These are phyloP conservation scores for Lasiommata megera DNA, from an alignment of 2,888 invertebrate genomes.

Conservation along the genomic window DNA sequence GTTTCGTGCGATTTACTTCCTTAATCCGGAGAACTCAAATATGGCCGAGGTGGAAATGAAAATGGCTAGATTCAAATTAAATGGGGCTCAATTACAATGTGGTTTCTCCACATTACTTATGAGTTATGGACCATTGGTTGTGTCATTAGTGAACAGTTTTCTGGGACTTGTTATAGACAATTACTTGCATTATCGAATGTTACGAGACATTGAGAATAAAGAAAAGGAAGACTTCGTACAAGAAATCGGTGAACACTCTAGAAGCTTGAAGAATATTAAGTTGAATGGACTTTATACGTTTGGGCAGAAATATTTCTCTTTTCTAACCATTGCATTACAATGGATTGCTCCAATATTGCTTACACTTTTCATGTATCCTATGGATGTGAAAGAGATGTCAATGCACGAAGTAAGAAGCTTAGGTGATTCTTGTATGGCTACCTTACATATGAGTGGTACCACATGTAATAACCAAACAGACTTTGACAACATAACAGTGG, in stretches of 20 bases:
- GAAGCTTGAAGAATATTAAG: constrained; percentile 29
- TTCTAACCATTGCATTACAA: constrained; percentile 55
- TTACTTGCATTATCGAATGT: constrained; percentile 67
- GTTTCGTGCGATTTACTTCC: constrained; percentile 47
- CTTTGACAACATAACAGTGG: constrained; percentile 36
- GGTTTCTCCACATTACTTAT: constrained; percentile 52
- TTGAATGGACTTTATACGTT: constrained; percentile 39
- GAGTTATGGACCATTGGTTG: constrained; percentile 63
- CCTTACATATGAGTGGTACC: constrained; percentile 50
- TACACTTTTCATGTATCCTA: constrained; percentile 62
- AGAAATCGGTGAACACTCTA: constrained; percentile 40
- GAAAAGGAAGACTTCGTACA: constrained; percentile 54
- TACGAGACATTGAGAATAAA: constrained; percentile 48
- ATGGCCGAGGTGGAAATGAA: constrained; percentile 49
- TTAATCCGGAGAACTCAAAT: constrained; percentile 46
- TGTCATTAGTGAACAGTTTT: constrained; percentile 70
- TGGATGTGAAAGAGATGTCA: constrained; percentile 53
- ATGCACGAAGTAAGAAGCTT: constrained; percentile 43
- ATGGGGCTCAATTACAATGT: constrained; percentile 42
- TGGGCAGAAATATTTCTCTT: constrained; percentile 56
- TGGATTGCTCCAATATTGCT: constrained; percentile 64
- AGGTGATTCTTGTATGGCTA: constrained; percentile 54
- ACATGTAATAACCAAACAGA: constrained; percentile 42
- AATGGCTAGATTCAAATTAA: constrained; percentile 37
- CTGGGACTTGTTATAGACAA: constrained; percentile 65